Conservation (phyloP, 2,888 invertebrate genomes). For the Endomychus coccineus region DNA sequence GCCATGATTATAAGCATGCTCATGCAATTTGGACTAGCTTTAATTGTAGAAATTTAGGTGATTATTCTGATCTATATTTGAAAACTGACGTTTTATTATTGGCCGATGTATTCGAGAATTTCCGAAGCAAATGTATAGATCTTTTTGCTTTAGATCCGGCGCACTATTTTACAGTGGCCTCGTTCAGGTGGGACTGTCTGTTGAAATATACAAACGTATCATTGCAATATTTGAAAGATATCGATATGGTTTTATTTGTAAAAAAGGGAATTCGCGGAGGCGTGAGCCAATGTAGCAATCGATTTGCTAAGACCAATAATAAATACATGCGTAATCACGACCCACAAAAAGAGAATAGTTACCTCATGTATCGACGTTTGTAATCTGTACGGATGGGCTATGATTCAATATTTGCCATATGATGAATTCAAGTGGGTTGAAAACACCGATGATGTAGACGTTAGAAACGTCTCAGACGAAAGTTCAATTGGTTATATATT, state of each 20-base stretch:
- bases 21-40: too few relatives aligned
- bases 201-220: conserved; percentile 23
- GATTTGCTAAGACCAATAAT: too few relatives aligned
- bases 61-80: too few relatives aligned
- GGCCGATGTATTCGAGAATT: too few relatives aligned
- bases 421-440: conserved; percentile 16
- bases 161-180: conserved; percentile 29
- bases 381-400: conserved; percentile 21
- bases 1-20: too few relatives aligned
- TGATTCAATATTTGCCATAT: conserved; percentile 17
- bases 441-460: background rate
- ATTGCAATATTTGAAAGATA: conserved; percentile 28
- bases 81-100: too few relatives aligned
- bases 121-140: too few relatives aligned
- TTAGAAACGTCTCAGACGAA: conserved; percentile 1
- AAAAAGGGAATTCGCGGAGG: conserved; percentile 32
- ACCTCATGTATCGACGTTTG: conserved; percentile 21
- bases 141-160: too few relatives aligned
- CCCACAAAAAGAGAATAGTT: too few relatives aligned
- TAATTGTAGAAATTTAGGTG: too few relatives aligned
- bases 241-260: conserved; percentile 31
- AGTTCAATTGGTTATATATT: conserved; percentile 6
- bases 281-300: conserved; percentile 26
- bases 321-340: too few relatives aligned
- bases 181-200: conserved; percentile 29